phyloP scores from a whole-genome alignment of 2,113 vertebrate species.

The Tinamus guttatus region DNA sequence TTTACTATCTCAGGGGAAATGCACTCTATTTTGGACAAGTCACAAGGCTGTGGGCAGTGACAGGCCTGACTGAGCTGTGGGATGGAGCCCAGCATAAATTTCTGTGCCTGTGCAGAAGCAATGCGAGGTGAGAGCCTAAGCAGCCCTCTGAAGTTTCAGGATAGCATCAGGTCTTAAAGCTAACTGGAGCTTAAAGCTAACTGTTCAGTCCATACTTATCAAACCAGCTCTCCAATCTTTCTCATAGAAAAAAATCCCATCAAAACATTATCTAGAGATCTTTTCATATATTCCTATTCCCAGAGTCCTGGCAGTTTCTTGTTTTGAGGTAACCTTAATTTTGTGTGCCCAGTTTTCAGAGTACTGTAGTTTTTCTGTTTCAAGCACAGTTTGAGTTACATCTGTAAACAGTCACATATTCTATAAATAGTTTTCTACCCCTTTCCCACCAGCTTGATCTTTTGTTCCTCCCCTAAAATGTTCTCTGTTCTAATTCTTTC shows the following conservation, averaged over 20 bases:
- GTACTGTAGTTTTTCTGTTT: background rate
- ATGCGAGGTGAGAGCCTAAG: background rate
- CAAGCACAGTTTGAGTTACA: background rate
- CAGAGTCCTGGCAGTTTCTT: background rate
- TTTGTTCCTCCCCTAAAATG: background rate
- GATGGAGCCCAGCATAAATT: background rate
- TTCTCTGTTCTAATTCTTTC: background rate
- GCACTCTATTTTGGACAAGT: background rate
- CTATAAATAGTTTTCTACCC: background rate
- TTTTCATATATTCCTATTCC: background rate
- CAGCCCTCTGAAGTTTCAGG: too few species aligned
- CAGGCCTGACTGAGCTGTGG: background rate
- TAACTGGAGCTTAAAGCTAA: background rate
- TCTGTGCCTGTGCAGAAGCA: background rate
- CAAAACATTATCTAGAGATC: too few species aligned
- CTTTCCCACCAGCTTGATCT: background rate
- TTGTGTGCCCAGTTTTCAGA: background rate
- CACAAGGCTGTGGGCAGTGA: background rate
- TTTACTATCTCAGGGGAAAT: background rate
- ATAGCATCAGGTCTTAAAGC: background rate
- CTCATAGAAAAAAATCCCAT: background rate
- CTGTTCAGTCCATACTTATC: too few species aligned
- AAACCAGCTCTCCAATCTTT: background rate
- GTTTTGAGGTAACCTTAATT: background rate
- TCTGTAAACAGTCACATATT: background rate